Evolutionary conservation across 2,113 vertebrate species (phyloP).

Genomic region (Miniopterus natalensis): DNA sequence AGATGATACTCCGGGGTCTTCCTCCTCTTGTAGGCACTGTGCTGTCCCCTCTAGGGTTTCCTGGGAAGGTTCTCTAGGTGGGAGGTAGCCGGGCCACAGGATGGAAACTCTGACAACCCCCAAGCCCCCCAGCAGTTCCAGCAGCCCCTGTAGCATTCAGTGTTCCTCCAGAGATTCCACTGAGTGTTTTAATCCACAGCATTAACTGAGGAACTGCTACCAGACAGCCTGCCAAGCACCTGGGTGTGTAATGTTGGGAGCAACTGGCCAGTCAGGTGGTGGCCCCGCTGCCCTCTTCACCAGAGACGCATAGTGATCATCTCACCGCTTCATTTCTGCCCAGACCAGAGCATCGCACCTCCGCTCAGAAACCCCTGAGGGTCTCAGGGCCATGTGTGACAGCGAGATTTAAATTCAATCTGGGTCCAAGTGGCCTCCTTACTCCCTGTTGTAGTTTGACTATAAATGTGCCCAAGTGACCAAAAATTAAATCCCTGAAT

Average conservation of each 20-base stretch:
- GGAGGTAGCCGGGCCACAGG: background rate
- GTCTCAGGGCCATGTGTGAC: background rate
- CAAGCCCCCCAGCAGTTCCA: background rate
- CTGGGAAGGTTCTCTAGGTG: background rate
- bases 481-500: background rate
- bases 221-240: background rate
- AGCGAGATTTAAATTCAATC: background rate
- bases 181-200: background rate
- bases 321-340: background rate
- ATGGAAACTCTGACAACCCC: background rate
- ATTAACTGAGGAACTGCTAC: background rate
- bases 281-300: background rate
- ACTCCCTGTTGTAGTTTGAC: background rate
- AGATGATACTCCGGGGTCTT: no score
- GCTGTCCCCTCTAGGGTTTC: background rate
- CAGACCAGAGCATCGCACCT: background rate
- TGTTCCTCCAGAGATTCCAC: no score
- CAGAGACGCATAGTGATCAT: background rate
- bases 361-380: background rate
- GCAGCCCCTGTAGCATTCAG: background rate
- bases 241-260: background rate
- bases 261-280: background rate
- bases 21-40: background rate
- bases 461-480: background rate
- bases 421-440: background rate